Evolutionary conservation across 2,888 invertebrate species (phyloP).

Genomic region (Oscheius sp.): DNA sequence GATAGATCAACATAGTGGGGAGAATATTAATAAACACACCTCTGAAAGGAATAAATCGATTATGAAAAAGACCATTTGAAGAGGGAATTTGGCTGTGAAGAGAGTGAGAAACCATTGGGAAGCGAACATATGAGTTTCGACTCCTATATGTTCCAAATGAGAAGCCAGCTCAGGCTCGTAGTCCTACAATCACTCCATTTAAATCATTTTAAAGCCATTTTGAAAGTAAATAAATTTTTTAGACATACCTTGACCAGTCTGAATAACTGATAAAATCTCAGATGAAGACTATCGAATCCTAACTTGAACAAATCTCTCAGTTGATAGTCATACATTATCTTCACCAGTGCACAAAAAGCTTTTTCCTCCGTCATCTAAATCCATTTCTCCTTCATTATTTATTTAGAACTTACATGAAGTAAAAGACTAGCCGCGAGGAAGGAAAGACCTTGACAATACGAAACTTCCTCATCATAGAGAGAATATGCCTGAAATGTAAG

Average conservation of each 20-base stretch:
- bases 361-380: slow-evolving; percentile 98
- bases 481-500: slow-evolving; percentile 81
- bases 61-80: slow-evolving; percentile 95
- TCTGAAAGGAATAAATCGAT: slow-evolving; percentile 88
- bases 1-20: background rate
- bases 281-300: slow-evolving; percentile 92
- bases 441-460: slow-evolving; percentile 97
- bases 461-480: slow-evolving; percentile 94
- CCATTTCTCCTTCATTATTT: background rate
- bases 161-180: slow-evolving; percentile 73
- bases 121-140: slow-evolving; percentile 90
- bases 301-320: slow-evolving; percentile 88
- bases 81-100: slow-evolving; percentile 97
- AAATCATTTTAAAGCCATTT: no score
- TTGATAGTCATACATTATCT: slow-evolving; percentile 95
- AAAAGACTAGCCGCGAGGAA: slow-evolving; percentile 94
- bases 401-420: slow-evolving; percentile 80
- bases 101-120: slow-evolving; percentile 99
- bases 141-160: slow-evolving; percentile 78
- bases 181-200: no score
- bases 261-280: slow-evolving; percentile 92
- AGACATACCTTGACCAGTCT: slow-evolving; percentile 83
- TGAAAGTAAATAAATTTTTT: slow-evolving; percentile 5
- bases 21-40: slow-evolving; percentile 67
- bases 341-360: slow-evolving; percentile 93